Evolutionary conservation across 1,140 invertebrate species (phyloP).

Genomic region (Cherax destructor): DNA sequence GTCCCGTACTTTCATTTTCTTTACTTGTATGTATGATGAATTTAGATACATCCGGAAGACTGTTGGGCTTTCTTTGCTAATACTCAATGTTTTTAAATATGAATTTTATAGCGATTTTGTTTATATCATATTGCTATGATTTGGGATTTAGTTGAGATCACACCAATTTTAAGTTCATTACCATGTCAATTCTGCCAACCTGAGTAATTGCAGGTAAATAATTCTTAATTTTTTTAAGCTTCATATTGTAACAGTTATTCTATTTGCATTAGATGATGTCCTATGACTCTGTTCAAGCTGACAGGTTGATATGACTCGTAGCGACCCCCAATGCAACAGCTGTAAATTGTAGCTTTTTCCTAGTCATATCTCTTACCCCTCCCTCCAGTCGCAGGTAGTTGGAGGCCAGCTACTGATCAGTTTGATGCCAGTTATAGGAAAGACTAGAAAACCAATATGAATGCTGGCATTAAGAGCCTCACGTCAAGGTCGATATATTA

Average conservation of each 20-base stretch:
- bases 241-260: slow-evolving; percentile 62
- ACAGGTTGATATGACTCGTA: slow-evolving; percentile 56
- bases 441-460: neutral
- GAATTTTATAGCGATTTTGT: slow-evolving; percentile 40
- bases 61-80: slow-evolving; percentile 64
- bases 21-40: slow-evolving; percentile 59
- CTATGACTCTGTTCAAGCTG: slow-evolving; percentile 55
- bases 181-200: slow-evolving; percentile 42
- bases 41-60: slow-evolving; percentile 48
- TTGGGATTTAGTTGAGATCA: slow-evolving; percentile 63
- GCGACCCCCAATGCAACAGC: slow-evolving; percentile 54
- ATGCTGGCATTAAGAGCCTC: neutral
- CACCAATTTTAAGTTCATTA: slow-evolving; percentile 55
- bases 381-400: slow-evolving; percentile 47
- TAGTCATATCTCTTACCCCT: slow-evolving; percentile 69
- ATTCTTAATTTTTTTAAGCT: slow-evolving; percentile 51
- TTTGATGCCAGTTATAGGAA: slow-evolving; percentile 42
- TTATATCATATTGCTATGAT: slow-evolving; percentile 50
- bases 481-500: neutral
- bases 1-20: slow-evolving; percentile 53
- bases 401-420: slow-evolving; percentile 30
- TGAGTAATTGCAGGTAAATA: slow-evolving; percentile 35
- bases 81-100: slow-evolving; percentile 58
- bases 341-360: slow-evolving; percentile 70
- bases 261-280: slow-evolving; percentile 54